These are phyloP conservation scores for Prionace glauca DNA, from an alignment of 2,797 vertebrate genomes.

Conservation along the genomic window DNA sequence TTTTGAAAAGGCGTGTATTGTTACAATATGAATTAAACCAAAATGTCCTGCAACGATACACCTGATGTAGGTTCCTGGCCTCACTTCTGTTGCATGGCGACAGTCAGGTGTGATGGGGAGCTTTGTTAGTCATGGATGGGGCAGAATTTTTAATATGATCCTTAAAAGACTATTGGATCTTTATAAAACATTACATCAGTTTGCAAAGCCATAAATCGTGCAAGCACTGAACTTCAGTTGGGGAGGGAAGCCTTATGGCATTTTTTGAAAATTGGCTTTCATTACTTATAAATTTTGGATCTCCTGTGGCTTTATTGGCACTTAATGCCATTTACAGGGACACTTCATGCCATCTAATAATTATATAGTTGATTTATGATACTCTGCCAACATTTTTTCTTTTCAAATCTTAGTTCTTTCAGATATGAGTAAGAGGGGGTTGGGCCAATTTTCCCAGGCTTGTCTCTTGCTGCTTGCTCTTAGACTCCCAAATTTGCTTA, in stretches of 20 bases:
- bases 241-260: not conserved
- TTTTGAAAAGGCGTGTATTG: not conserved
- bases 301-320: not conserved
- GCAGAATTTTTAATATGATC: no score
- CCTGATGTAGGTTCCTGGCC: no score
- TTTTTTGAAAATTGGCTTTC: not conserved
- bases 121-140: no score
- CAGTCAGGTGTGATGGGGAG: no score
- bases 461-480: not conserved
- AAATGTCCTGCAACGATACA: no score
- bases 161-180: no score
- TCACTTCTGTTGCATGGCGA: no score
- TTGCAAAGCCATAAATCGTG: no score
- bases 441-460: not conserved
- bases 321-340: not conserved
- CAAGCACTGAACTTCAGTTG: not conserved
- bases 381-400: not conserved
- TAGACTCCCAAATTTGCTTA: not conserved
- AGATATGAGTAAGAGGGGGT: not conserved
- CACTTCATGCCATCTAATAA: not conserved
- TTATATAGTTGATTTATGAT: not conserved
- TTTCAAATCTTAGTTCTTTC: not conserved
- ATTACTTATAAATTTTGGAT: not conserved
- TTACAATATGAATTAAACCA: no score
- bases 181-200: no score